Conservation (phyloP, 1,140 invertebrate genomes). For the Caerostris darwini region DNA sequence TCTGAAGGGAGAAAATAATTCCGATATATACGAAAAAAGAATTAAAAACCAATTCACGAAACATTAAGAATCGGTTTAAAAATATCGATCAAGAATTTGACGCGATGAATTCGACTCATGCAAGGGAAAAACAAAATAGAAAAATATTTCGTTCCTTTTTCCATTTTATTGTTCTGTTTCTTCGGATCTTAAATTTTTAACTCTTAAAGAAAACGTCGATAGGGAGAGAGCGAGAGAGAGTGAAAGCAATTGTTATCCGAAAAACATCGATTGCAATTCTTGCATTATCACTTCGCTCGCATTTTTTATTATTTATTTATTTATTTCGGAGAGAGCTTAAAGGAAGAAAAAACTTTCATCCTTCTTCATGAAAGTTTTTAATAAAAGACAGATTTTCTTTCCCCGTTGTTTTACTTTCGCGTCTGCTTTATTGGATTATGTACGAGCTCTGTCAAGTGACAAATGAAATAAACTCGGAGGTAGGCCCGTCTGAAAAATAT, state of each 20-base stretch:
- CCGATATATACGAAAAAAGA: conserved; percentile 20
- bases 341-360: too few relatives aligned
- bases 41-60: not conserved
- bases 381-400: not conserved
- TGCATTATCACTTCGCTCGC: conserved; percentile 34
- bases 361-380: conserved; percentile 42
- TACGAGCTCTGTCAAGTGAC: too few relatives aligned
- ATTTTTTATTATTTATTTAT: too few relatives aligned
- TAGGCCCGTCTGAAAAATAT: too few relatives aligned
- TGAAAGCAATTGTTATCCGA: conserved; percentile 73
- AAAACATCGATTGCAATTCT: conserved; percentile 56
- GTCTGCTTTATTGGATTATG: too few relatives aligned
- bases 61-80: conserved; percentile 40
- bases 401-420: not conserved
- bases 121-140: not conserved
- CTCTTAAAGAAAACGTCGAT: conserved; percentile 61
- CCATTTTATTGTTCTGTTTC: conserved; percentile 19
- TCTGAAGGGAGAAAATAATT: conserved; percentile 1
- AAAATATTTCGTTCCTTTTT: not conserved
- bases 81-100: conserved; percentile 58
- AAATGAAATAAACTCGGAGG: too few relatives aligned
- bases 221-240: conserved; percentile 49
- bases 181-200: conserved; percentile 49
- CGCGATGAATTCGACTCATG: not conserved
- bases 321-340: too few relatives aligned